phyloP scores from a whole-genome alignment of 2,113 vertebrate species.

The Phaethornis superciliosus region DNA sequence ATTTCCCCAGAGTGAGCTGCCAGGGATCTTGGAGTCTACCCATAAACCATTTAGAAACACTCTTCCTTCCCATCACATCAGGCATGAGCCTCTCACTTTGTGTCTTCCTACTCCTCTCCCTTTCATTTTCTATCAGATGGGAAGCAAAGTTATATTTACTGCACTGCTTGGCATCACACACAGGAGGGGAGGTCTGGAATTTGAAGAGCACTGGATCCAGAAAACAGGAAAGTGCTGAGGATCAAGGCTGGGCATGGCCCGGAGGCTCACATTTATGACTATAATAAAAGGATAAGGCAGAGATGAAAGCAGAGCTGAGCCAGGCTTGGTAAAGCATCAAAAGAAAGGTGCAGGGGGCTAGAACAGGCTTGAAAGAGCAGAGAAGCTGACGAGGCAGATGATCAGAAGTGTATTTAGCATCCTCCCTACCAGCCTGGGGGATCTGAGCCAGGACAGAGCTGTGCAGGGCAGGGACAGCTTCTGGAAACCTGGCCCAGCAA shows the following conservation, averaged over 20 bases:
- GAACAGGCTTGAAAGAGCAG: constrained; percentile 48
- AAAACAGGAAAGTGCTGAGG: constrained; percentile 50
- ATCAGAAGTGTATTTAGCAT: constrained; percentile 30
- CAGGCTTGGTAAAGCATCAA: constrained; percentile 57
- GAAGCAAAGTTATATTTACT: background rate
- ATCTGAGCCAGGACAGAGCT: background rate
- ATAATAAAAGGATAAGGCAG: constrained; percentile 57
- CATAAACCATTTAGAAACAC: background rate
- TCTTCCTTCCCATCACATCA: background rate
- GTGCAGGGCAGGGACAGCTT: background rate
- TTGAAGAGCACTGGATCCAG: constrained; percentile 22
- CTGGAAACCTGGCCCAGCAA: background rate
- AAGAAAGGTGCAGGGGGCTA: constrained; percentile 47
- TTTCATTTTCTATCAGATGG: background rate
- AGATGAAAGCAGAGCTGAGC: constrained; percentile 28
- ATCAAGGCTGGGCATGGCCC: constrained; percentile 63
- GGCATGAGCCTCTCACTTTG: background rate
- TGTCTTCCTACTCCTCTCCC: background rate
- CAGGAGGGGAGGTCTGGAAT: constrained; percentile 30
- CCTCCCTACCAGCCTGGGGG: background rate
- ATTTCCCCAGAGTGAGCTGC: background rate
- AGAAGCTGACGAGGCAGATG: constrained; percentile 43
- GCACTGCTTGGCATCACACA: background rate
- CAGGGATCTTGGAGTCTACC: background rate
- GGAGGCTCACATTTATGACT: background rate